Percentiles rank a stretch among this genome's conserved stretches.
Evolutionary conservation across 1,140 invertebrate species (phyloP).

Genomic region (Drosophila sechellia): DNA sequence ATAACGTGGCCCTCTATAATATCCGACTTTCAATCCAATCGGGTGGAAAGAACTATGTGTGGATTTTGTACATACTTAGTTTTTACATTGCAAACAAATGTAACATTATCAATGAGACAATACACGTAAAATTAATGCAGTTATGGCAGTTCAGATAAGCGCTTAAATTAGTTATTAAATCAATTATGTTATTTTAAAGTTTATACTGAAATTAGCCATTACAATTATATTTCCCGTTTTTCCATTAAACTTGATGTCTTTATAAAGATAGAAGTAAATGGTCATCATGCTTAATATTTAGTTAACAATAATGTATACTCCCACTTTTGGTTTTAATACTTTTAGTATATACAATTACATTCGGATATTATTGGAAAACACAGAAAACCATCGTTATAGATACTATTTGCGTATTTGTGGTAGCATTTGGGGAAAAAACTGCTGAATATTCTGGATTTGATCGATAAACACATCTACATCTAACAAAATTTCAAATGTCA

Average conservation of each 20-base stretch:
- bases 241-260: conserved; percentile 21
- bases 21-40: conserved; percentile 21
- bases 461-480: conserved; percentile 70
- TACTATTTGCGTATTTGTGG: conserved; percentile 42
- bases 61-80: conserved; percentile 54
- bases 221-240: conserved; percentile 6
- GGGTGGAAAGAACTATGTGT: conserved; percentile 7
- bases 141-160: conserved; percentile 75
- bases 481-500: conserved; percentile 54
- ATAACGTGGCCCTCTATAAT: conserved; percentile 54
- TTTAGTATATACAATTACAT: conserved; percentile 59
- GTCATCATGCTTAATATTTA: conserved; percentile 79
- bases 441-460: conserved; percentile 34
- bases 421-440: conserved; percentile 48
- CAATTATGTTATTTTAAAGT: conserved; percentile 20
- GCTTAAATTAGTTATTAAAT: conserved; percentile 59
- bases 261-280: conserved; percentile 44
- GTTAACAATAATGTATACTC: conserved; percentile 68
- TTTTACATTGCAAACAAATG: conserved; percentile 55
- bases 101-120: conserved; percentile 36
- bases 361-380: conserved; percentile 71
- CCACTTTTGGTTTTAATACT: conserved; percentile 17
- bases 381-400: conserved; percentile 73
- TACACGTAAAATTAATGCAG: conserved; percentile 60
- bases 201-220: conserved; percentile 14